These are phyloP conservation scores for Cotesia typhae DNA, from an alignment of 1,140 invertebrate genomes.

Conservation along the genomic window DNA sequence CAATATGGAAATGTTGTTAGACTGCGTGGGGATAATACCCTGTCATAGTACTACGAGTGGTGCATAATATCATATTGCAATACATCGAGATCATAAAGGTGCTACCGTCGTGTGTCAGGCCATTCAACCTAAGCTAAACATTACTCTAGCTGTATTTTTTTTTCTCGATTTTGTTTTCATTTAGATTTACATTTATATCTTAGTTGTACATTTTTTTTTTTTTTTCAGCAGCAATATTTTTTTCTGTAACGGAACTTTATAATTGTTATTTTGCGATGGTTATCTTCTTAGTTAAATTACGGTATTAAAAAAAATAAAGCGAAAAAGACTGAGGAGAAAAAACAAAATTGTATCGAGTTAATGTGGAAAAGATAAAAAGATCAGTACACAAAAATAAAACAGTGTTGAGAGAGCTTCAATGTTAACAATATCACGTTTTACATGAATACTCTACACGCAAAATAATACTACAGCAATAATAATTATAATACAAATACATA, in stretches of 20 bases:
- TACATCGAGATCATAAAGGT: slow-evolving; percentile 52
- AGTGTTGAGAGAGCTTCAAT: too few species aligned
- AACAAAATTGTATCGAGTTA: too few species aligned
- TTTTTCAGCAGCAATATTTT: slow-evolving; percentile 7
- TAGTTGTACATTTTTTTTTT: neutral
- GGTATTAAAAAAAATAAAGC: too few species aligned
- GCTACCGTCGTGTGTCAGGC: slow-evolving; percentile 39
- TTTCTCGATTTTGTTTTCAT: slow-evolving; percentile 10
- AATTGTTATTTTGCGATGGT: neutral
- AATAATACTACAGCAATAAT: too few species aligned
- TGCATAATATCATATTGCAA: slow-evolving; percentile 58
- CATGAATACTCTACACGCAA: too few species aligned
- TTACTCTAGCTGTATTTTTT: slow-evolving; percentile 12
- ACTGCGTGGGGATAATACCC: slow-evolving; percentile 60
- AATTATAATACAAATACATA: too few species aligned
- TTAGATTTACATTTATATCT: neutral
- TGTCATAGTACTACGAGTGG: slow-evolving; percentile 52
- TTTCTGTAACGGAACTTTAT: too few species aligned
- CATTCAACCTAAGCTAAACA: slow-evolving; percentile 40
- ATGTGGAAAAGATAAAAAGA: too few species aligned
- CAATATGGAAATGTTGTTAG: slow-evolving; percentile 56
- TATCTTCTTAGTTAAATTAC: neutral
- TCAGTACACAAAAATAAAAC: too few species aligned
- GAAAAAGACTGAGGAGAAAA: too few species aligned
- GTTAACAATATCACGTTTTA: too few species aligned